Base-by-base conservation (phyloP, 1,140 invertebrate genomes). In the Cepaea nemoralis region DNA sequence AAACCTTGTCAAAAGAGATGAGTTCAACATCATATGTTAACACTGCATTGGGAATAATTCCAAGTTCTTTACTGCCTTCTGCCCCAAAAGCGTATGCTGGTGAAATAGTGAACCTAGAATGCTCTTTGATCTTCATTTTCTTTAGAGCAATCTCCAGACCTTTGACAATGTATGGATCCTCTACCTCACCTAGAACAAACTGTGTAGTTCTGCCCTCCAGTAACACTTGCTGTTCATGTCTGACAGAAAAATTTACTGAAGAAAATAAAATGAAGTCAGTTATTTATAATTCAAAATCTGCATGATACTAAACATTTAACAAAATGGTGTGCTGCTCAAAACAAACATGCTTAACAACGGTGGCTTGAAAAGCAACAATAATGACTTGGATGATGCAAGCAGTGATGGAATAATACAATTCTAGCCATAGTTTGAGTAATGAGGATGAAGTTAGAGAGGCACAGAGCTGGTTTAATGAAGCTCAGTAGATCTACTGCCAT, bases 161-260 rank as follows among this genome's bases (percentile, higher is more conserved):
- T 55, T 94, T 93, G 31, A 96, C 93, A 27, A 99, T 91, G 82
- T 94, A 94, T 63, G 91, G 89, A 80, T 95, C 95, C 75, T 91
- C 93, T 31, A 95, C 97, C 92, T 99, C 97, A 0, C 97, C 97
- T n/a, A 98, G 91, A 48, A 91, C 91, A 90, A 98, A 99, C 63
- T 94, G 93, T 0, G 97, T 93, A 84, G 97, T 94, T 86, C 95
- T 50, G 0, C 93, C 91, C 78, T 94, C 95, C 91, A 97, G 96
- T 10, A 73, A 22, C 8, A 94, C 91, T 80, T 90, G 91, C 0
- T 92, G 94, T 67, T 94, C 92, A 85, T 94, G 94, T 85, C 91
- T 93, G 48, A 97, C 97, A 88, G 94, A 93, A 78, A 98, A 87
- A 87, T 96, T 94, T 83, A 98, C 96, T 97, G 91, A 71, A 35